Conservation (phyloP, 64 coral and sea anemone genomes). For the Cladopsammia gracilis region DNA sequence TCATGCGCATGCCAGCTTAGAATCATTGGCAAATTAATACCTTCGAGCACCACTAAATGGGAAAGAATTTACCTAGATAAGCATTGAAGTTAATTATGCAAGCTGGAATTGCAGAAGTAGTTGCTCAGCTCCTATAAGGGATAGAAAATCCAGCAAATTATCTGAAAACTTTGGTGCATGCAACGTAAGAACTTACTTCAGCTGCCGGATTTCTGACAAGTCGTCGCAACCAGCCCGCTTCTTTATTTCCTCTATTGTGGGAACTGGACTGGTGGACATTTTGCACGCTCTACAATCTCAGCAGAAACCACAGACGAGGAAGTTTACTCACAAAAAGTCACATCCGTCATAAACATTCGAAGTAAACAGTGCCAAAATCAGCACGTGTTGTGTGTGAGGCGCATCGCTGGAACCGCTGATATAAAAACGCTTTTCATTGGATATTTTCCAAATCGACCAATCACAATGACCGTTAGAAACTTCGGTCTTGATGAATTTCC, state of each 20-base stretch:
- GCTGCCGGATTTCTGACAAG: constrained; percentile 80
- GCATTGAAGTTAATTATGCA: no score
- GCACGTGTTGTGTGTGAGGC: constrained; percentile 71
- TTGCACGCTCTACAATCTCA: neutral
- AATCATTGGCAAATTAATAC: no score
- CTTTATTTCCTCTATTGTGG: constrained; percentile 77
- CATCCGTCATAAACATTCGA: neutral
- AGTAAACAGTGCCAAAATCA: constrained; percentile 27
- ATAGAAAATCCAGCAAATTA: no score
- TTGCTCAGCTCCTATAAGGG: no score
- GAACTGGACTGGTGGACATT: constrained; percentile 47
- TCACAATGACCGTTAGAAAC: constrained; percentile 55
- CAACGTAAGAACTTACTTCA: constrained; percentile 57
- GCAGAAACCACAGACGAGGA: neutral
- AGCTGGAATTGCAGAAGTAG: no score
- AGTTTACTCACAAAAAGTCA: neutral
- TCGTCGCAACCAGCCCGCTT: constrained; percentile 74
- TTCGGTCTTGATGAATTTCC: neutral
- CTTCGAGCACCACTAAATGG: no score
- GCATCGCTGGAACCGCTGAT: constrained; percentile 30
- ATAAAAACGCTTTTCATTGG: constrained; percentile 69
- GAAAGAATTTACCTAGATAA: no score
- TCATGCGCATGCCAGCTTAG: no score
- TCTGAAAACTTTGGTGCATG: neutral
- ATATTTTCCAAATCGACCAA: constrained; percentile 56